Evolutionary conservation across 2,888 invertebrate genomes (phyloP), one percentile per base, ranked within the genome.

Genomic region (Brassicogethes aeneus): DNA sequence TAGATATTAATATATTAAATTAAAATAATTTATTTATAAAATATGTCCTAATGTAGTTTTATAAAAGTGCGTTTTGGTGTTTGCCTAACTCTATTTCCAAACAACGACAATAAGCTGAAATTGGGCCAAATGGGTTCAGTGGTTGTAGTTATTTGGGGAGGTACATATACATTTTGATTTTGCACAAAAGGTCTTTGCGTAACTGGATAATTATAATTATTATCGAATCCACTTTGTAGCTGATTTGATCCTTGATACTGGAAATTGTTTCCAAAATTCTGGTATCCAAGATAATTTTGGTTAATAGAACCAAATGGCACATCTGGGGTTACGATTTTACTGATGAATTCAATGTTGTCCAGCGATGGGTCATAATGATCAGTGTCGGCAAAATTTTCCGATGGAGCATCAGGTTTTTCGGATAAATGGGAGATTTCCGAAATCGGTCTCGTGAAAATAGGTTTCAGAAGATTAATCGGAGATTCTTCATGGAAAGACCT

Each of bases 401-500:
- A 7, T 23, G 23, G 23, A 10, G 23, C 23, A 23, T 10, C 10
- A 23, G 23, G 23, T 5, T 23, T 23, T 10, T 23, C 23, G 5
- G 23, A 23, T 5, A 23, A 10, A 23, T 23, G 23, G 23, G 23
- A 23, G 5, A 23, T 7, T 10, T 23, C 23, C 5, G 23, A 5
- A 7, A 23, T 23, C 10, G 5, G 5, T 23, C 5, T 5, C 5
- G 10, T 5, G 23, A 23, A 10, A 7, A 23, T 5, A 23, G 23
- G 23, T 10, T 23, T 23, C 23, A 23, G 23, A 5, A 23, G 23
- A 7, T 23, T 23, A 7, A 23, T 23, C 10, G 23, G 23, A 7
- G 43, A 34, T 12, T 37, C 37, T 35, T 47, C 47, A 16, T 45
- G 17, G 13, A 15, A 23, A 2, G 39, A 43, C 29, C 47, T 47